These are phyloP conservation scores for Hyla sarda DNA, from an alignment of 2,113 vertebrate genomes.

Conservation along the genomic window DNA sequence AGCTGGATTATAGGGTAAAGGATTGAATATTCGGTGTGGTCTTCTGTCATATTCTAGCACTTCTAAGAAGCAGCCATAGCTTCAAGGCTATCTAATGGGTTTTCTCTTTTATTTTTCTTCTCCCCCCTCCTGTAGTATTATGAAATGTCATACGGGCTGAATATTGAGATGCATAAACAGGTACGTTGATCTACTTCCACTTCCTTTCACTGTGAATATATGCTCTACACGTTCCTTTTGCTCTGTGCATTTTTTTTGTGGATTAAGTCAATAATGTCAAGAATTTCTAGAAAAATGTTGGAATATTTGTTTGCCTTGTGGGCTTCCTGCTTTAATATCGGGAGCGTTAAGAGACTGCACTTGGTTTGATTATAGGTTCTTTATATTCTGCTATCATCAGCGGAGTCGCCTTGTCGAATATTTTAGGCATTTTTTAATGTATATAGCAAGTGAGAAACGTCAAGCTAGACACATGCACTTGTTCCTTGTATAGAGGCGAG, in stretches of 20 bases:
- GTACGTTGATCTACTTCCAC: constrained; percentile 72
- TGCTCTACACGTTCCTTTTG: neutral
- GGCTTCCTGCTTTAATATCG: neutral
- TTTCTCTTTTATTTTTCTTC: constrained; percentile 66
- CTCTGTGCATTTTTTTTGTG: neutral
- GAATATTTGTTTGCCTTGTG: neutral
- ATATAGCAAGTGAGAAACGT: too few species aligned
- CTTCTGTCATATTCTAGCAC: constrained; percentile 41
- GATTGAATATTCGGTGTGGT: neutral
- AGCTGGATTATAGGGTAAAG: constrained; percentile 60
- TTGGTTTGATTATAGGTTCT: neutral
- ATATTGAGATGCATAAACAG: constrained; percentile 99
- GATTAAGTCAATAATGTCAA: neutral
- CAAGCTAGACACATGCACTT: too few species aligned
- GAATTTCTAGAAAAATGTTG: neutral
- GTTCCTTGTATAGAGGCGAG: too few species aligned
- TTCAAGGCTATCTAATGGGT: constrained; percentile 14
- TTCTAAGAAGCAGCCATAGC: accelerated
- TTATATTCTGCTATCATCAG: neutral
- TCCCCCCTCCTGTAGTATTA: constrained; percentile 86
- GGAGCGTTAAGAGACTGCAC: neutral
- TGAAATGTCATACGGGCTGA: constrained; percentile 96
- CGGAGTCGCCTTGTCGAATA: too few species aligned
- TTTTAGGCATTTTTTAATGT: too few species aligned
- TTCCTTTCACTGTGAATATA: neutral